Evolutionary conservation across 2,888 invertebrate genomes (phyloP), one percentile per base, ranked within the genome.

Genomic region (Brachyptera risi): DNA sequence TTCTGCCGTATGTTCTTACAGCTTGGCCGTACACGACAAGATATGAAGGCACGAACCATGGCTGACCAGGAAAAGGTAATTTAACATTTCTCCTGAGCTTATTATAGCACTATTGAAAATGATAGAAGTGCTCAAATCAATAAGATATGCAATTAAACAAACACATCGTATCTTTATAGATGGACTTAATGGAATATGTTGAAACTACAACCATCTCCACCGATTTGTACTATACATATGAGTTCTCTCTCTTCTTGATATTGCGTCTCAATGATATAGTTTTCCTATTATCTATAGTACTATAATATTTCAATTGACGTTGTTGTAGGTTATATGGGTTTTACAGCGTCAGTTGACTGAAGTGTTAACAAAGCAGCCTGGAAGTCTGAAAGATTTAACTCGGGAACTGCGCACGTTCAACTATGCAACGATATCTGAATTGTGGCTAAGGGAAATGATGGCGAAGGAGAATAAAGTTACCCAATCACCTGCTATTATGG

Each of bases 31-130:
- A 65, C 65, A 3, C 59, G 65, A 11, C 50, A 59, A 47, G 63
- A 65, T 21, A 65, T 65, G 65, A 59, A 44, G 44, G 65, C 63
- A 7, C 38, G 58, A 13, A 57, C 62, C 3, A 3, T 21, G 15
- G 56, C 44, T 31, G 65, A 65, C 21, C 54, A 61, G 51, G 59
- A 61, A 47, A 65, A 65, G 65, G 65, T 63, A 31, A 31, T 7
- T 7, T 31, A 31, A 7, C 5, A 7, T 11, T 31, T 11, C 5
- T 31, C 11, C 31, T 31, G 11, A 31, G n/a, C n/a, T n/a, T n/a
- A n/a, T n/a, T n/a, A n/a, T n/a, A n/a, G n/a, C n/a, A n/a, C n/a
- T n/a, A n/a, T n/a, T n/a, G n/a, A n/a, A n/a, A n/a, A n/a, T n/a
- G n/a, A n/a, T n/a, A n/a, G n/a, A n/a, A n/a, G n/a, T n/a, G n/a